Conservation (phyloP, 1,140 invertebrate genomes). For the Ectropis grisescens region DNA sequence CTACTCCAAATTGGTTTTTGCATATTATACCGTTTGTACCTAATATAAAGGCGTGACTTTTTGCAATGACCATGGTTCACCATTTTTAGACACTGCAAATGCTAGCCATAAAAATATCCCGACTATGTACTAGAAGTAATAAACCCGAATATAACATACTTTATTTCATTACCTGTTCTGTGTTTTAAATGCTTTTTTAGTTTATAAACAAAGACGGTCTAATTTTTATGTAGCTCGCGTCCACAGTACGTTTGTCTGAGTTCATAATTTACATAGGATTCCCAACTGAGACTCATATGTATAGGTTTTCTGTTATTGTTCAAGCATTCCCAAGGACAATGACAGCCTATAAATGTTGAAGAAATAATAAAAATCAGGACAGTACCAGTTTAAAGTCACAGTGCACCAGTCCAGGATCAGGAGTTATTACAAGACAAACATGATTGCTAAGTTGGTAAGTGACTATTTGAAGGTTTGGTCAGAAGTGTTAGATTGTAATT, state of each 20-base stretch:
- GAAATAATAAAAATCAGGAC: conserved; percentile 37
- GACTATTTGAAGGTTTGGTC: not conserved
- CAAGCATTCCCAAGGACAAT: conserved; percentile 38
- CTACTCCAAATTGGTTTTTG: no score
- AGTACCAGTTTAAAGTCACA: conserved; percentile 18
- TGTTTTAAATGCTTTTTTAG: conserved; percentile 11
- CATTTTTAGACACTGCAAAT: no score
- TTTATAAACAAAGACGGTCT: conserved; percentile 40
- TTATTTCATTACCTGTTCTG: conserved; percentile 20
- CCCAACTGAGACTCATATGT: conserved; percentile 35
- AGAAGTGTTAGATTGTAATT: no score
- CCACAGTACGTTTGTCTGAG: conserved; percentile 30
- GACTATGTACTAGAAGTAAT: conserved; percentile 15
- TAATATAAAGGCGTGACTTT: no score
- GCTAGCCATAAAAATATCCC: no score
- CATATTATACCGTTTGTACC: no score
- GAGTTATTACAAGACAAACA: no score
- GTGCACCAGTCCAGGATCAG: no score
- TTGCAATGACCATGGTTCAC: no score
- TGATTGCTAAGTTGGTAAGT: conserved; percentile 57
- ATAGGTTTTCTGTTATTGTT: conserved; percentile 48
- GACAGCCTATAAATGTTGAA: conserved; percentile 42
- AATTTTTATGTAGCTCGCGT: conserved; percentile 50
- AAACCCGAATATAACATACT: conserved; percentile 13
- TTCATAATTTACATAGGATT: conserved; percentile 54